These are phyloP conservation scores for Muraenolepis orangiensis DNA, from an alignment of 2,797 vertebrate genomes.

Conservation along the genomic window DNA sequence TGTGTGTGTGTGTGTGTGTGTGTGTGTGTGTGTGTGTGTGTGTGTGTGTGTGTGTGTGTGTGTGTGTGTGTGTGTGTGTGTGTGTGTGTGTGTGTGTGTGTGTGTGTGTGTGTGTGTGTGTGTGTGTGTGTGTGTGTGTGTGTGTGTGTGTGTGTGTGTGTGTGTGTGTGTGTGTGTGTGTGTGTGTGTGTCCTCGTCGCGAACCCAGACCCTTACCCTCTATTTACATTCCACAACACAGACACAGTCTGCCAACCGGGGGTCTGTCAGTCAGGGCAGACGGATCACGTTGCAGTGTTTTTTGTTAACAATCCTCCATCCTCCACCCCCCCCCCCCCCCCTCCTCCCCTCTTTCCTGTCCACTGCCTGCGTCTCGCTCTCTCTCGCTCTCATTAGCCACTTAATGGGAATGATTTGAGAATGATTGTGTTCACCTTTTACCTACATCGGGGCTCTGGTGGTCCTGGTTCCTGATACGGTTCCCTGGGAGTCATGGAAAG, in stretches of 20 bases:
- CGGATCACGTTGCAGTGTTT: constrained; percentile 26
- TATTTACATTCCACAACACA: constrained; percentile 32
- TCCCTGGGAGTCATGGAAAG: not conserved
- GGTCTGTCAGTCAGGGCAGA: constrained; percentile 23
- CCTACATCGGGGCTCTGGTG: not conserved
- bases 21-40: no score
- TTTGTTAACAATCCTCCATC: no score
- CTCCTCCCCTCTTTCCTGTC: not conserved
- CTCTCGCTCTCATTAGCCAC: not conserved
- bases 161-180: no score
- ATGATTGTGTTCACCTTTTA: not conserved
- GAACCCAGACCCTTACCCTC: not conserved
- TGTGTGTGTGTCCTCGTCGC: no score
- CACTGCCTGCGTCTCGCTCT: not conserved
- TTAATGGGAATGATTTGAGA: not conserved
- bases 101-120: no score
- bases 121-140: no score
- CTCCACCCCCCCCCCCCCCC: not conserved
- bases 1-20: no score
- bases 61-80: no score
- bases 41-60: no score
- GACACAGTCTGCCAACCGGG: constrained; percentile 16
- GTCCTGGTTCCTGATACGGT: not conserved
- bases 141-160: no score
- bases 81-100: no score